These are phyloP conservation scores for Danaus melanippus DNA, from an alignment of 1,140 invertebrate genomes.

Conservation along the genomic window DNA sequence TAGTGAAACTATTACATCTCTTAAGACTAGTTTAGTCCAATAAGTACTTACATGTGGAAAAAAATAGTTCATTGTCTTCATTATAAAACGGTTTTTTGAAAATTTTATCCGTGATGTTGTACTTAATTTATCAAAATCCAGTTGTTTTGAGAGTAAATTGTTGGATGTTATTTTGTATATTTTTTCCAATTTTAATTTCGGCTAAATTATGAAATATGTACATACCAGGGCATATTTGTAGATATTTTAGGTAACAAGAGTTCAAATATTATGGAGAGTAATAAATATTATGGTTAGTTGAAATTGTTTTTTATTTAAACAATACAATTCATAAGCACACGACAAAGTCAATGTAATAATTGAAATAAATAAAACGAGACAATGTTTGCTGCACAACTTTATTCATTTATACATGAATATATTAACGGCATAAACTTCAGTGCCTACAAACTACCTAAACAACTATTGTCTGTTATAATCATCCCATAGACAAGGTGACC, in stretches of 20 bases:
- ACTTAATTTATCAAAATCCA: constrained; percentile 36
- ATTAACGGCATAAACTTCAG: constrained; percentile 69
- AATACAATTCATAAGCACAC: background rate
- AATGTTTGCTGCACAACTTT: constrained; percentile 49
- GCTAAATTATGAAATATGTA: constrained; percentile 57
- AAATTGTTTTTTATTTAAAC: constrained; percentile 30
- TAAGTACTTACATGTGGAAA: constrained; percentile 23
- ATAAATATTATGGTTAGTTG: constrained; percentile 69
- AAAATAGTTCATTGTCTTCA: constrained; percentile 13
- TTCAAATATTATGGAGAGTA: constrained; percentile 68
- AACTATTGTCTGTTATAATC: constrained; percentile 68
- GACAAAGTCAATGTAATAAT: background rate
- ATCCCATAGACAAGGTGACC: constrained; percentile 47
- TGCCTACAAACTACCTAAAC: constrained; percentile 69
- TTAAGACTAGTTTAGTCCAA: constrained; percentile 18
- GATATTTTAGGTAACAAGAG: constrained; percentile 67
- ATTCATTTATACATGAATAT: constrained; percentile 64
- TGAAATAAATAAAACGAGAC: constrained; percentile 21
- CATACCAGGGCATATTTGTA: constrained; percentile 63
- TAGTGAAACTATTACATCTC: constrained; percentile 11
- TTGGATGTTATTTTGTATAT: constrained; percentile 60
- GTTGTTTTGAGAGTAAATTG: constrained; percentile 45
- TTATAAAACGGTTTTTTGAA: constrained; percentile 12
- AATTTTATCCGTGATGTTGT: constrained; percentile 28
- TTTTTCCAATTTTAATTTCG: constrained; percentile 56